Evolutionary conservation across 1,140 invertebrate genomes (phyloP).

Genomic region (Pseudomyrmex dendroicus): DNA sequence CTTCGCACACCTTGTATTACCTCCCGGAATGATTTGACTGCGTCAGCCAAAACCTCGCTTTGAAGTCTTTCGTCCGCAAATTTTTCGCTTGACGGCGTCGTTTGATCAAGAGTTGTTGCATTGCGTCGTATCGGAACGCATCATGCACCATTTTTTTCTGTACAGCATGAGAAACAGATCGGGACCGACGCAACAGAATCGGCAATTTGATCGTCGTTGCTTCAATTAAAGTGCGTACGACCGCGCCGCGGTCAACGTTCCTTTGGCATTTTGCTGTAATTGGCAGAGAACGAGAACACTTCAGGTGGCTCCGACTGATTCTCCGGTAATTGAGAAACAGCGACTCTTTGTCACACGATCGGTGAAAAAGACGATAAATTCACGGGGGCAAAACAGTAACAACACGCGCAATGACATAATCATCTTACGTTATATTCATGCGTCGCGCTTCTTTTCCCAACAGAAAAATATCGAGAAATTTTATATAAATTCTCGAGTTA

Average conservation of each 20-base stretch:
- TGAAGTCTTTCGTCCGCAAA: slow-evolving; percentile 59
- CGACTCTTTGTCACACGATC: background rate
- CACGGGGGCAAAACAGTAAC: background rate
- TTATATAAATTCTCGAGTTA: slow-evolving; percentile 58
- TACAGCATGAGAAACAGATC: background rate
- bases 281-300: slow-evolving; percentile 13
- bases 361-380: background rate
- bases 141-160: slow-evolving; percentile 37
- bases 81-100: slow-evolving; percentile 55
- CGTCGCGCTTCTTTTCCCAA: slow-evolving; percentile 26
- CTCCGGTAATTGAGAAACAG: slow-evolving; percentile 55
- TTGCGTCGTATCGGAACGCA: slow-evolving; percentile 27
- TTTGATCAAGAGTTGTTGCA: slow-evolving; percentile 55
- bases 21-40: slow-evolving; percentile 46
- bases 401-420: slow-evolving; percentile 22
- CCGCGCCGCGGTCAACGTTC: background rate
- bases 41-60: slow-evolving; percentile 48
- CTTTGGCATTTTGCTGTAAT: slow-evolving; percentile 43
- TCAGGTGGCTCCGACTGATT: slow-evolving; percentile 4
- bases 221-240: slow-evolving; percentile 43
- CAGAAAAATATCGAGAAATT: slow-evolving; percentile 29
- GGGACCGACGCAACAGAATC: slow-evolving; percentile 12
- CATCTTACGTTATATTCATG: slow-evolving; percentile 50
- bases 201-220: slow-evolving; percentile 44
- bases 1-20: slow-evolving; percentile 22